A percentile compares a stretch with the other conserved stretches of the same genome.
Evolutionary conservation across 1,140 invertebrate species (phyloP).

Genomic region (Drosophila nebulosa): DNA sequence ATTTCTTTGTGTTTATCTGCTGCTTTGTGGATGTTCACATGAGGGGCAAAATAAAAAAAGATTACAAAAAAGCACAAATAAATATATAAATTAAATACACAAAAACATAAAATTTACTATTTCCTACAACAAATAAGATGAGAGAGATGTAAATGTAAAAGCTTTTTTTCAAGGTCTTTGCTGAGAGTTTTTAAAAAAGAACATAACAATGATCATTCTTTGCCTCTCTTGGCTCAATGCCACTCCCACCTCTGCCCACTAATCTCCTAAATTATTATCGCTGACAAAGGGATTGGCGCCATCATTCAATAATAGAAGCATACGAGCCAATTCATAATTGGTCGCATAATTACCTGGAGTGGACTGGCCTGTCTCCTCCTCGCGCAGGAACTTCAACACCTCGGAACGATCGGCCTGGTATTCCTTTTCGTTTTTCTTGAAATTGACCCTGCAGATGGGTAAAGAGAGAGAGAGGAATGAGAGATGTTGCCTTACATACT

Average conservation of each 20-base stretch:
- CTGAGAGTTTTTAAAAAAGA: conserved; percentile 65
- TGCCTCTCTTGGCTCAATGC: conserved; percentile 35
- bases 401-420: conserved; percentile 93
- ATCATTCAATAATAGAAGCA: conserved; percentile 60
- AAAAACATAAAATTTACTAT: background rate
- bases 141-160: background rate
- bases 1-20: conserved; percentile 63
- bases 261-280: conserved; percentile 45
- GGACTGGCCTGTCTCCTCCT: conserved; percentile 91
- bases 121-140: background rate
- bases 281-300: conserved; percentile 57
- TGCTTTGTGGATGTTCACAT: conserved; percentile 12
- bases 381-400: conserved; percentile 95
- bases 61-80: conserved; percentile 13
- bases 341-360: conserved; percentile 85
- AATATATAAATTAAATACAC: background rate
- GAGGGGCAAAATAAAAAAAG: conserved; percentile 32
- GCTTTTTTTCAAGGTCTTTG: conserved; percentile 63
- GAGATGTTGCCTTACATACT: conserved; percentile 5
- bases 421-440: conserved; percentile 96
- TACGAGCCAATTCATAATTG: conserved; percentile 67
- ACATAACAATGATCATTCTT: background rate
- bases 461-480: background rate
- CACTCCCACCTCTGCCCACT: conserved; percentile 3
- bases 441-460: conserved; percentile 89